Evolutionary conservation across 2,888 invertebrate genomes (phyloP).

Genomic region (Orthosia cruda): DNA sequence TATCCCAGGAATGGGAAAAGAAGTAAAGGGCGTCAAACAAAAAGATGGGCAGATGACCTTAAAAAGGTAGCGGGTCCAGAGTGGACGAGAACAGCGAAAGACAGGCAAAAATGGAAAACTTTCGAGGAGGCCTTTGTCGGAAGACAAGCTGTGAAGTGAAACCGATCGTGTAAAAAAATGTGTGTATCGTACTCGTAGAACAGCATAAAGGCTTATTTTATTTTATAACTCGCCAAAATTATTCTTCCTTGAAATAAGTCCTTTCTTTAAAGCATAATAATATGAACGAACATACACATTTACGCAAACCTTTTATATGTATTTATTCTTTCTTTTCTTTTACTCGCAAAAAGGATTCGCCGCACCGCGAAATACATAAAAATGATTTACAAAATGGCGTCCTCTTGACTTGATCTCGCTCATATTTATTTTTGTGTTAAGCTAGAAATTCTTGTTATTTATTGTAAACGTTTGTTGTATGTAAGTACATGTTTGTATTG

Average conservation of each 20-base stretch:
- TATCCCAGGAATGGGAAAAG: no score
- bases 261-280: neutral
- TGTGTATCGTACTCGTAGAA: no score
- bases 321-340: slow-evolving; percentile 19
- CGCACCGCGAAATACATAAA: slow-evolving; percentile 57
- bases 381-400: slow-evolving; percentile 66
- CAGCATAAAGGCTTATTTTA: no score
- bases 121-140: no score
- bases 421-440: slow-evolving; percentile 55
- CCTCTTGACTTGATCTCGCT: slow-evolving; percentile 51
- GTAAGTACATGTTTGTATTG: slow-evolving; percentile 15
- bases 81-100: no score
- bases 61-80: no score
- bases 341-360: slow-evolving; percentile 31
- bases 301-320: neutral
- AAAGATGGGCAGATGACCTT: no score
- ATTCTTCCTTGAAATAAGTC: neutral
- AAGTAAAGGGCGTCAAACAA: no score
- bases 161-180: no score
- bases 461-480: slow-evolving; percentile 42
- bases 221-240: no score
- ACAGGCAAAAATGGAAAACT: no score
- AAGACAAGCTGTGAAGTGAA: no score
- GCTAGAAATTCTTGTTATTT: slow-evolving; percentile 38
- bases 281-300: neutral